Percentiles rank a stretch among this genome's conserved stretches.
These are phyloP conservation scores for Xenus cinereus DNA, from an alignment of 2,113 vertebrate species.

Conservation along the genomic window DNA sequence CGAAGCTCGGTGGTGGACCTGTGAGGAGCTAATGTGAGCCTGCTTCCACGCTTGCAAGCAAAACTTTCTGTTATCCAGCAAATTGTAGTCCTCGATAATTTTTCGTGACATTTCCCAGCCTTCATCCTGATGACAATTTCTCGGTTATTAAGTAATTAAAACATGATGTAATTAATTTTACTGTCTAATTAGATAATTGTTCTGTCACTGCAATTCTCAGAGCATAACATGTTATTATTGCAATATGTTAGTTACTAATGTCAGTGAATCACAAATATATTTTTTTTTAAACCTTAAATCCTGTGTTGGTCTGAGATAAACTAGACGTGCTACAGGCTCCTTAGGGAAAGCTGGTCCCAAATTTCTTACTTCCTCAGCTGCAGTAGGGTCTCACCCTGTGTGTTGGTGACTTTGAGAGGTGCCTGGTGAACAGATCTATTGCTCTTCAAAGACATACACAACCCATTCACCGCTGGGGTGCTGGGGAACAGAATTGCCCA, in stretches of 20 bases:
- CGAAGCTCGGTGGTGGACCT: rapidly evolving
- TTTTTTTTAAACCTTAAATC: neutral
- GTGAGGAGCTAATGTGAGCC: neutral
- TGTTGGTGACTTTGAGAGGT: neutral
- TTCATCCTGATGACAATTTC: neutral
- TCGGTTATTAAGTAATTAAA: neutral
- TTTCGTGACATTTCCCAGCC: neutral
- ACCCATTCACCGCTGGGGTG: neutral
- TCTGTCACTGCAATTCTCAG: neutral
- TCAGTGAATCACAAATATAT: neutral
- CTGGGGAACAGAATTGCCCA: neutral
- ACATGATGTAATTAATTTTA: neutral
- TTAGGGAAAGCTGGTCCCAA: neutral
- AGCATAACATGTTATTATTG: neutral
- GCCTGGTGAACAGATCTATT: neutral
- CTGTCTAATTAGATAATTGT: constrained; percentile 29
- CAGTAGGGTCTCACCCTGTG: neutral
- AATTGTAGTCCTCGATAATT: neutral
- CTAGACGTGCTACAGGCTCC: neutral
- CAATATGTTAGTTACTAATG: neutral
- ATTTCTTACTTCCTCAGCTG: neutral
- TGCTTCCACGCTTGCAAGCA: neutral
- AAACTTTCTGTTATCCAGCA: neutral
- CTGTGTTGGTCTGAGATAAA: neutral
- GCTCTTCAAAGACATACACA: neutral